Base-by-base conservation (phyloP, 2,113 vertebrate genomes). In the Sapayoa aenigma region DNA sequence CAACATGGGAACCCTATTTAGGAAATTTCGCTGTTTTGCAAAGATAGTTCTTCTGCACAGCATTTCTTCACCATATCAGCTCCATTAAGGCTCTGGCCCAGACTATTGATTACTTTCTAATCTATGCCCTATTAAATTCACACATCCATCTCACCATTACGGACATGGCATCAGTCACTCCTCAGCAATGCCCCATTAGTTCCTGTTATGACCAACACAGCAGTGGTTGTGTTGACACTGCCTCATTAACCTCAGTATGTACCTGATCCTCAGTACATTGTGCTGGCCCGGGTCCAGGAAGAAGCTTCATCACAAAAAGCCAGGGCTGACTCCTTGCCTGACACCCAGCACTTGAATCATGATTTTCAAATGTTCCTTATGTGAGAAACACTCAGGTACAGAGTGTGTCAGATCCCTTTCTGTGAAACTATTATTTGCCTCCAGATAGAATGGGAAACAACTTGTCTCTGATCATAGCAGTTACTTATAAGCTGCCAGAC, bases 341-440 rank as follows among this genome's bases (percentile, higher is more conserved):
- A 93, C 82, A 85, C 49, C 31, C 84, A 28, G 76, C 59, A 8
- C 93, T 84, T 46, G 47, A 86, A 90, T 74, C 37, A 15, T 21
- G 65, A 27, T 74, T 91, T 93, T 87, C 88, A 82, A 72, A 88
- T 20, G 67, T 84, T 97, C 90, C 21, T 3, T 91, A 65, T 69
- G 90, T 66, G 89, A 87, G 90, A 84, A 97, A 90, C 90, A 88
- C 93, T 94, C 79, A 56, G 65, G 86, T 78, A 87, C 82, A 73
- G 93, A 96, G 68, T 93, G 83, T 89, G 94, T 93, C 88, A 89
- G 86, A 93, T 94, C 79, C 77, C 68, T 95, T 91, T 87, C 94
- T 96, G 88, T 92, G 95, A 85, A 96, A 88, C 94, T 93, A 94
- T 96, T 97, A 97, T 97, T 97, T 97, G 91, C 95, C 93, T 96